These are phyloP conservation scores for Lepidostoma basale DNA, from an alignment of 1,140 invertebrate species.

Conservation along the genomic window DNA sequence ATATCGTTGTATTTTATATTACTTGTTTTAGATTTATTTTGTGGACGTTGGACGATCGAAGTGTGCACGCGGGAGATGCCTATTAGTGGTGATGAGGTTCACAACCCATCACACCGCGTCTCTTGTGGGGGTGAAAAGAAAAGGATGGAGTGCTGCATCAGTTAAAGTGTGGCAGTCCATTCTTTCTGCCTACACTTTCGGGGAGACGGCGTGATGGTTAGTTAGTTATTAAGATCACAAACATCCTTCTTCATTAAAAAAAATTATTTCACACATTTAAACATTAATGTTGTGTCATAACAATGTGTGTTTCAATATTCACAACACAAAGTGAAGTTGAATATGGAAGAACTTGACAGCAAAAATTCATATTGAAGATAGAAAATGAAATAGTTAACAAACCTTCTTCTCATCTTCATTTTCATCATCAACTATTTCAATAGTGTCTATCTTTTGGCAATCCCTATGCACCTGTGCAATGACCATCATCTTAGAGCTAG, in stretches of 20 bases:
- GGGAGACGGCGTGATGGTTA: no score
- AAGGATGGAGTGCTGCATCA: no score
- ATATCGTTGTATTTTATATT: no score
- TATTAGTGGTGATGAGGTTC: no score
- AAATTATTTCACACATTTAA: background rate
- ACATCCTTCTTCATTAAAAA: background rate
- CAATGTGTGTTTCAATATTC: background rate
- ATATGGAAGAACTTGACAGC: background rate
- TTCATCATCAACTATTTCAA: slow-evolving; percentile 19
- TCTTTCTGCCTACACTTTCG: no score
- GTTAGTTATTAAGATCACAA: background rate
- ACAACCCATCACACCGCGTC: no score
- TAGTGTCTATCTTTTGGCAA: slow-evolving; percentile 4
- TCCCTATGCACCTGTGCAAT: slow-evolving; percentile 29
- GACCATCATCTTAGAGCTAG: slow-evolving; percentile 15
- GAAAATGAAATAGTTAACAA: background rate
- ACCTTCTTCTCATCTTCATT: slow-evolving; percentile 23
- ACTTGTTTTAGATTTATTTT: no score
- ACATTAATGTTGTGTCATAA: background rate
- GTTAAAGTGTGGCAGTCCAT: no score
- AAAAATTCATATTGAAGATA: background rate
- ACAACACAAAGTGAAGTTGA: background rate
- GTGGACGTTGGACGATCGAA: no score
- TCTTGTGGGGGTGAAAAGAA: no score
- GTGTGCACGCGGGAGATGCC: no score